Conservation (phyloP, 1,140 invertebrate genomes). For the Drosophila erecta region DNA sequence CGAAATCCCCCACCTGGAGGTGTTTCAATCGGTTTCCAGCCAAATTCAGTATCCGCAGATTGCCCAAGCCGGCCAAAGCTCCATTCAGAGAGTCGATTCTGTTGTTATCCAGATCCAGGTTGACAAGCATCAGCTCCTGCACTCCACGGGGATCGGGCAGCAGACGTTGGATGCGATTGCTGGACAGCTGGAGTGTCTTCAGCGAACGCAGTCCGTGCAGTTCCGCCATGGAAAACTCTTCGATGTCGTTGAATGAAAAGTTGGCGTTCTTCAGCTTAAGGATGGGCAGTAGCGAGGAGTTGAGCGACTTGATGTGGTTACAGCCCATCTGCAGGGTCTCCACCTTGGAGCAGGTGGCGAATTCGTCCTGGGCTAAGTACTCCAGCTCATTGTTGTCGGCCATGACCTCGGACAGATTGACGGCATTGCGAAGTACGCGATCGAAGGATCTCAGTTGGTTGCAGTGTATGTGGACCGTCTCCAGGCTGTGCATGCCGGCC, state of each 20-base stretch:
- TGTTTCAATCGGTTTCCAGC: conserved; percentile 90
- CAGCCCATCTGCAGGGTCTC: conserved; percentile 89
- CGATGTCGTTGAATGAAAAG: conserved; percentile 90
- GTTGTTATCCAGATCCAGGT: conserved; percentile 90
- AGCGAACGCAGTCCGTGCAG: conserved; percentile 89
- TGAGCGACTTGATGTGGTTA: conserved; percentile 89
- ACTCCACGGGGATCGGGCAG: conserved; percentile 90
- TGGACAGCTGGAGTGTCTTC: conserved; percentile 89
- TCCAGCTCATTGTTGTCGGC: conserved; percentile 90
- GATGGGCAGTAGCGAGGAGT: conserved; percentile 90
- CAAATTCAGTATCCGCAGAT: conserved; percentile 89
- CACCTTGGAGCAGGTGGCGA: conserved; percentile 88
- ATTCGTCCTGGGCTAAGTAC: conserved; percentile 90
- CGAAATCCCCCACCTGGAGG: conserved; percentile 90
- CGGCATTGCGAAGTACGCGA: conserved; percentile 88
- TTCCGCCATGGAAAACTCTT: conserved; percentile 91
- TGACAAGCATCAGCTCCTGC: conserved; percentile 89
- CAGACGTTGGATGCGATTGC: conserved; percentile 89
- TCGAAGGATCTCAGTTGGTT: conserved; percentile 89
- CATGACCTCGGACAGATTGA: conserved; percentile 87
- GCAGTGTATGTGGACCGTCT: conserved; percentile 89
- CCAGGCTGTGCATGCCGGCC: conserved; percentile 87
- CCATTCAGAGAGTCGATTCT: conserved; percentile 89
- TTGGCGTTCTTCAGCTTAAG: conserved; percentile 89
- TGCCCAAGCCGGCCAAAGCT: conserved; percentile 89